Percentiles rank a stretch among this genome's conserved stretches.
These are phyloP conservation scores for Xenopus borealis DNA, from an alignment of 2,113 vertebrate species.

Conservation along the genomic window DNA sequence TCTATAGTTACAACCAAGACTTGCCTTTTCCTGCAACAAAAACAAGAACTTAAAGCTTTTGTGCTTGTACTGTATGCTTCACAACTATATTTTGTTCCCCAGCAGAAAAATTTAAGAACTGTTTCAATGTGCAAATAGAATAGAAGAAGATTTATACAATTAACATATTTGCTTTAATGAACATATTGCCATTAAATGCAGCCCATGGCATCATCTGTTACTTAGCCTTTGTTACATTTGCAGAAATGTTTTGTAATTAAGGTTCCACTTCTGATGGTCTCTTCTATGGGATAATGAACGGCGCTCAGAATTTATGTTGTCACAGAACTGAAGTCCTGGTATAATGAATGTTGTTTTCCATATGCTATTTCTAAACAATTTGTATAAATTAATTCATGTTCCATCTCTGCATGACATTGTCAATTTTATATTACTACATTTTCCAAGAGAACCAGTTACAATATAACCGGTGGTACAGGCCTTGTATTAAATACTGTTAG, in stretches of 20 bases:
- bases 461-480: neutral
- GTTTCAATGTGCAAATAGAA: too few species aligned
- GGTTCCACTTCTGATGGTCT: neutral
- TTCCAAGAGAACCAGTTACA: neutral
- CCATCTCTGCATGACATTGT: neutral
- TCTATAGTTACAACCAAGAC: too few species aligned
- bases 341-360: neutral
- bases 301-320: neutral
- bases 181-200: too few species aligned
- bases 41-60: too few species aligned
- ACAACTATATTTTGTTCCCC: too few species aligned
- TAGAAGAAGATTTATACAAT: too few species aligned
- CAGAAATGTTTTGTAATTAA: neutral
- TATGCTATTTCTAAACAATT: neutral
- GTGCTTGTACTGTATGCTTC: too few species aligned
- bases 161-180: too few species aligned
- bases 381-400: neutral
- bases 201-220: neutral
- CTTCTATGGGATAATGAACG: neutral
- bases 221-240: neutral
- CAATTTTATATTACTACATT: neutral
- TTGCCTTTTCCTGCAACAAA: too few species aligned
- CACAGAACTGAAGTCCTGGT: neutral
- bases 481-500: neutral
- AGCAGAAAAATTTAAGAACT: too few species aligned